Conservation (phyloP, 2,888 invertebrate species). For the Molanna angustata region DNA sequence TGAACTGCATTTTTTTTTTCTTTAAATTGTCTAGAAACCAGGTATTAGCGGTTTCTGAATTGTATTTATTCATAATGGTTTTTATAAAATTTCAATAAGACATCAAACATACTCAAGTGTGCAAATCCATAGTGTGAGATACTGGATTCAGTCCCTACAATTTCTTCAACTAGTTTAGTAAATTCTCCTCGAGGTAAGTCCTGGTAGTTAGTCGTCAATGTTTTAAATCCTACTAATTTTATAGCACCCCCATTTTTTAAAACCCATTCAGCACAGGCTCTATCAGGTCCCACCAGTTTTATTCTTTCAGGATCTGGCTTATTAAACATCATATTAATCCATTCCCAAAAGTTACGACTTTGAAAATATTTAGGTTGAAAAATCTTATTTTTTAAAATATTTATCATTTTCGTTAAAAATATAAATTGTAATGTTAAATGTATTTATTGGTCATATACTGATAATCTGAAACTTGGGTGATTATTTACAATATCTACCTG, state of each 20-base stretch:
- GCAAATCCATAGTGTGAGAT: slow-evolving; percentile 82
- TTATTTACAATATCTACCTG: too few species aligned
- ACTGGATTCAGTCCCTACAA: slow-evolving; percentile 78
- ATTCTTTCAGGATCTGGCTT: slow-evolving; percentile 66
- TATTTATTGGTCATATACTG: too few species aligned
- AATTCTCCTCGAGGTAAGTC: slow-evolving; percentile 59
- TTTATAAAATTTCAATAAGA: too few species aligned
- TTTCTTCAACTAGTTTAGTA: slow-evolving; percentile 57
- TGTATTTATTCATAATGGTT: too few species aligned
- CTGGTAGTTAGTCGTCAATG: slow-evolving; percentile 69
- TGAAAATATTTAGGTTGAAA: slow-evolving; percentile 34
- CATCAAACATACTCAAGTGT: slow-evolving; percentile 70
- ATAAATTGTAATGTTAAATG: too few species aligned
- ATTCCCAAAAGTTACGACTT: slow-evolving; percentile 49
- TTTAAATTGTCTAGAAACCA: too few species aligned
- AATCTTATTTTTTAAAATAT: slow-evolving; percentile 13
- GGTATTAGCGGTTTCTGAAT: too few species aligned
- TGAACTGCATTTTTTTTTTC: too few species aligned
- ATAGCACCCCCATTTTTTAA: slow-evolving; percentile 85
- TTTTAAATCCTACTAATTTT: slow-evolving; percentile 61
- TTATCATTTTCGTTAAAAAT: too few species aligned
- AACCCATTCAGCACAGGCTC: slow-evolving; percentile 94
- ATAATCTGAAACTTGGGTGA: too few species aligned
- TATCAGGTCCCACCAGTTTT: slow-evolving; percentile 76
- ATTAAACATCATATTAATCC: slow-evolving; percentile 64